A percentile compares a stretch with the other conserved stretches of the same genome.
phyloP scores from a whole-genome alignment of 2,888 invertebrate genomes.

The Escarpia spicata region DNA sequence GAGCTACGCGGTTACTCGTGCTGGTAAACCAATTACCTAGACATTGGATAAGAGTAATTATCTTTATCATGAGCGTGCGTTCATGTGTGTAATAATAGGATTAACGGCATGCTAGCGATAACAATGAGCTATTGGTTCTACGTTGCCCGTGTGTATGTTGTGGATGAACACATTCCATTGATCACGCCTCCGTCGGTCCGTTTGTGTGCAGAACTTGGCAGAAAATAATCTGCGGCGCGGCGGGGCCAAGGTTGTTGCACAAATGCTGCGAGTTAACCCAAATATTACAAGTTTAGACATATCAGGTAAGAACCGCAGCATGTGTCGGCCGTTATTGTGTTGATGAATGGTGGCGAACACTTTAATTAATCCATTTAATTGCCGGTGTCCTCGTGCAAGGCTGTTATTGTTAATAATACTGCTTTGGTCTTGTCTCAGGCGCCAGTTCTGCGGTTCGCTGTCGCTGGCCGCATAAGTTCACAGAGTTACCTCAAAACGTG shows the following conservation, averaged over 20 bases:
- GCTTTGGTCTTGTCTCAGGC: not conserved
- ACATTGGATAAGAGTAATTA: not conserved
- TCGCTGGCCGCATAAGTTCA: no score
- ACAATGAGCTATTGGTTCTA: not conserved
- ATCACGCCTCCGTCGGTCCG: conserved; percentile 7
- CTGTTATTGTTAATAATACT: not conserved
- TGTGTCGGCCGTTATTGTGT: no score
- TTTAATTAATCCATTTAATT: not conserved
- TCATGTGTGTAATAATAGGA: conserved; percentile 9
- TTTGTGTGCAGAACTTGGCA: conserved; percentile 50
- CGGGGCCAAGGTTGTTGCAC: conserved; percentile 48
- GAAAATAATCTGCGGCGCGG: conserved; percentile 50
- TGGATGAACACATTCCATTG: not conserved
- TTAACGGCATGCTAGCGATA: not conserved
- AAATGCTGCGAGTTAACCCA: conserved; percentile 50
- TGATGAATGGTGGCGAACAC: not conserved
- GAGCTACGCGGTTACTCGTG: not conserved
- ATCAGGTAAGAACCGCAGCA: conserved; percentile 33
- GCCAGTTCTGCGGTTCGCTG: not conserved
- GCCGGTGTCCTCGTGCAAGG: not conserved
- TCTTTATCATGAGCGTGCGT: not conserved
- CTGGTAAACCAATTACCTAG: not conserved
- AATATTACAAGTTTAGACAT: conserved; percentile 41
- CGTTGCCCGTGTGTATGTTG: not conserved
- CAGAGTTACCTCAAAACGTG: no score